Base-by-base conservation (phyloP, 2,888 invertebrate species). In the Nemotelus nigrinus region DNA sequence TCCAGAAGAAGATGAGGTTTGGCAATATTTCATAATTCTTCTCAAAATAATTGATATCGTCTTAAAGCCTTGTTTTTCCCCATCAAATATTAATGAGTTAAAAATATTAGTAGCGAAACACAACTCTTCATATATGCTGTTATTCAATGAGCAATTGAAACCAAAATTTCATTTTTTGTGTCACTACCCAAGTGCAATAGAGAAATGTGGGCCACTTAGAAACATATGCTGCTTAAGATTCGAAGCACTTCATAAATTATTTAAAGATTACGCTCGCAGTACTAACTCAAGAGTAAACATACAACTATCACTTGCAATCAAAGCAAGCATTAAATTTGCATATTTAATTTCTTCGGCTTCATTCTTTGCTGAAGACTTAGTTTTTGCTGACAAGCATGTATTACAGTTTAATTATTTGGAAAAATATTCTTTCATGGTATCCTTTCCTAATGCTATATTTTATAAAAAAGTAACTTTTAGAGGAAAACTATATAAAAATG, bases 41-140 rank as follows among this genome's bases (percentile, higher is more conserved):
- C 7, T 80, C 2, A 71, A 80, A 79, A 80, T 80, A 48, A 78
- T 81, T 53, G 80, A 80, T 76, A 67, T 65, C 63, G 47, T 80
- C 2, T 47, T 77, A 41, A 10, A 43, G 55, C 47, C 55, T 3
- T 43, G 41, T 6, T 55, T 55, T 57, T 44, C 39, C 10, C n/a
- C 5, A 39, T 3, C 57, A 3, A 2, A 57, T 7, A 57, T 57
- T 3, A 25, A 57, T 4, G 3, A 6, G 10, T 25, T 57, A 43
- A 25, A 43, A n/a, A 41, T 7, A 43, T 71, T 57, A 39, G 57
- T 71, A 48, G 10, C 55, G 10, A 5, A 55, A 43, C 71, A 71
- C 44, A 41, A 71, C 57, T 5, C 4, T 0, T 10, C 57, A 5
- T 71, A 53, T 41, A 39, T 41, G 6, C 6, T 10, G 3, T 10